A percentile compares a stretch with the other conserved stretches of the same genome.
phyloP scores from a whole-genome alignment of 2,888 invertebrate genomes.

The Drosophila bunnanda region DNA sequence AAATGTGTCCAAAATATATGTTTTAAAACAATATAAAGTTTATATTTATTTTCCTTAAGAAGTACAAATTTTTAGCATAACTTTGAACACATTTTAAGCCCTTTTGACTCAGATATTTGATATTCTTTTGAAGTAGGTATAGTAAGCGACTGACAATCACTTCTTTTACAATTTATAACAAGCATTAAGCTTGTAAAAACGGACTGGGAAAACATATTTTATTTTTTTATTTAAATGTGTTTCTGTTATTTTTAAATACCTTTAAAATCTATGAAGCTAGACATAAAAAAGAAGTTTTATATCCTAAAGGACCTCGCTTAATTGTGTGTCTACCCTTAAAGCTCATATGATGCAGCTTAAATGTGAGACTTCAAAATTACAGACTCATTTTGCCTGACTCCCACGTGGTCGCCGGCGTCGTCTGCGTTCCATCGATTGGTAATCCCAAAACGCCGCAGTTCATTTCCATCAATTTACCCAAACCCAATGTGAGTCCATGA shows the following conservation, averaged over 20 bases:
- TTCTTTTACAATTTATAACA: neutral
- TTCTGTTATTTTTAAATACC: too few relatives aligned
- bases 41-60: too few relatives aligned
- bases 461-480: slow-evolving; percentile 24
- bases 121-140: too few relatives aligned
- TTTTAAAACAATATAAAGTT: too few relatives aligned
- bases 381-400: neutral
- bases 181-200: neutral
- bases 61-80: too few relatives aligned
- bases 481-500: neutral
- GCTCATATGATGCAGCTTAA: neutral
- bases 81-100: neutral
- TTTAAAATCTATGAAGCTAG: neutral
- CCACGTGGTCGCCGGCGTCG: slow-evolving; percentile 2
- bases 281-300: too few relatives aligned
- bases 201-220: neutral
- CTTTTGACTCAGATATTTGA: too few relatives aligned
- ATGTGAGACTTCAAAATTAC: neutral
- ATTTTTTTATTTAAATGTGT: too few relatives aligned
- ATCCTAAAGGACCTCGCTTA: neutral
- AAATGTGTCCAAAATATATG: too few relatives aligned
- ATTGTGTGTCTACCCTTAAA: neutral
- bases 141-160: too few relatives aligned
- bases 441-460: slow-evolving; percentile 41
- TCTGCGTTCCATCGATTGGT: slow-evolving; percentile 34